Evolutionary conservation across 2,113 vertebrate genomes (phyloP).

Genomic region (Saguinus imperator): DNA sequence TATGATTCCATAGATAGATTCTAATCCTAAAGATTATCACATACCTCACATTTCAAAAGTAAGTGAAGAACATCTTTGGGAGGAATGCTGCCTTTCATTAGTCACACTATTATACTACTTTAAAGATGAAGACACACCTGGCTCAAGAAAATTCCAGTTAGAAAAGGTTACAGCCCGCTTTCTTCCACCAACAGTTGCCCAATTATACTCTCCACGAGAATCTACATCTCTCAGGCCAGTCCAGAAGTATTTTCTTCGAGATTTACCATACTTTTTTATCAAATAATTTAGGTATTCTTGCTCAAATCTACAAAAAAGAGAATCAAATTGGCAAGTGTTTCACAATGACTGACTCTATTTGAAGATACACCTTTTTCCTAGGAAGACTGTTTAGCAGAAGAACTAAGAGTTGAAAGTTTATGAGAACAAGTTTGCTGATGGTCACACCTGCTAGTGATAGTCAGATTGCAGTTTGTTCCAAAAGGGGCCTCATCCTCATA

Average conservation of each 20-base stretch:
- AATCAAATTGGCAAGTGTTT: constrained; percentile 31
- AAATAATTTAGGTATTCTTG: constrained; percentile 94
- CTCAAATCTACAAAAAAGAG: constrained; percentile 90
- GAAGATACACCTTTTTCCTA: not conserved
- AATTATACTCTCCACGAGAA: constrained; percentile 90
- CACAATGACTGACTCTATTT: not conserved
- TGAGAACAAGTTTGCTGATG: not conserved
- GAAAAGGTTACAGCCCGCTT: constrained; percentile 84
- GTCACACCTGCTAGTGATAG: constrained; percentile 90
- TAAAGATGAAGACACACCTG: constrained; percentile 84
- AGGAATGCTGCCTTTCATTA: not conserved
- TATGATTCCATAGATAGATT: not conserved
- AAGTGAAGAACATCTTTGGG: not conserved
- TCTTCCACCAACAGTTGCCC: constrained; percentile 83
- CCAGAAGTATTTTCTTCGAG: constrained; percentile 90
- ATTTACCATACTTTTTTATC: constrained; percentile 85
- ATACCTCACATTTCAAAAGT: not conserved
- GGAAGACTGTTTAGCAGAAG: constrained; percentile 1
- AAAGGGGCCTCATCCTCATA: constrained; percentile 85
- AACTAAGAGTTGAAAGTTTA: constrained; percentile 4
- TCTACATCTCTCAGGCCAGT: constrained; percentile 90
- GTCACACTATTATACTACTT: not conserved
- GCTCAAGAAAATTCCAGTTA: constrained; percentile 93
- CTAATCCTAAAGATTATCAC: not conserved
- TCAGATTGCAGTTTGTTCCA: constrained; percentile 91